phyloP scores from a whole-genome alignment of 2,113 vertebrate genomes.

The Scolopax mira region DNA sequence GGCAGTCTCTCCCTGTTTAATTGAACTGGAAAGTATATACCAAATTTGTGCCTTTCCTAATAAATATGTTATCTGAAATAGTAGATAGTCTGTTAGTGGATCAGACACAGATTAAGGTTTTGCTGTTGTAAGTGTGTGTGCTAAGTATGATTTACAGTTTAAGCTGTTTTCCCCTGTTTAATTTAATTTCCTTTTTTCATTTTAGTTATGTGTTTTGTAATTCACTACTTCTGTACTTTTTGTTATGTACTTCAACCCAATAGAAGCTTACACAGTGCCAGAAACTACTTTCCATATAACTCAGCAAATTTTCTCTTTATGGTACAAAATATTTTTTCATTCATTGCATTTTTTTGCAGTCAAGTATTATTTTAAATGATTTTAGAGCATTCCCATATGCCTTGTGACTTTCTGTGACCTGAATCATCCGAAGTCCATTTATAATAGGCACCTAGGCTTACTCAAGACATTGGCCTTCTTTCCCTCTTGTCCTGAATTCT shows the following conservation, averaged over 20 bases:
- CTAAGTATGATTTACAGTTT: neutral
- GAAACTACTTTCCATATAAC: neutral
- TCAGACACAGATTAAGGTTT: neutral
- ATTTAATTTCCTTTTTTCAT: neutral
- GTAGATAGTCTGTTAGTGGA: neutral
- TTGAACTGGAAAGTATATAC: neutral
- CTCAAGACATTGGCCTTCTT: accelerated
- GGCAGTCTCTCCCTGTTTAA: neutral
- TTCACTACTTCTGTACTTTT: neutral
- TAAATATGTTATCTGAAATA: neutral
- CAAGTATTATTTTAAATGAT: neutral
- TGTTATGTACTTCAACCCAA: neutral
- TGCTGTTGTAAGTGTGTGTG: neutral
- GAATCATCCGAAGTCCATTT: neutral
- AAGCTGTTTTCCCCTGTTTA: neutral
- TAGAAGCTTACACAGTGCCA: neutral
- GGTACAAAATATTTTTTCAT: neutral
- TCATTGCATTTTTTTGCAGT: accelerated
- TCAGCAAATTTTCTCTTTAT: neutral
- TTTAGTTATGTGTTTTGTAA: neutral
- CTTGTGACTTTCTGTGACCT: neutral
- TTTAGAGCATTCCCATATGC: neutral
- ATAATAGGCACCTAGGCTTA: neutral
- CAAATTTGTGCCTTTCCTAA: neutral
- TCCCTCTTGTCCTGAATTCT: neutral